These are phyloP conservation scores for Neosilurus mollespiculum DNA, from an alignment of 2,797 vertebrate genomes.

Conservation along the genomic window DNA sequence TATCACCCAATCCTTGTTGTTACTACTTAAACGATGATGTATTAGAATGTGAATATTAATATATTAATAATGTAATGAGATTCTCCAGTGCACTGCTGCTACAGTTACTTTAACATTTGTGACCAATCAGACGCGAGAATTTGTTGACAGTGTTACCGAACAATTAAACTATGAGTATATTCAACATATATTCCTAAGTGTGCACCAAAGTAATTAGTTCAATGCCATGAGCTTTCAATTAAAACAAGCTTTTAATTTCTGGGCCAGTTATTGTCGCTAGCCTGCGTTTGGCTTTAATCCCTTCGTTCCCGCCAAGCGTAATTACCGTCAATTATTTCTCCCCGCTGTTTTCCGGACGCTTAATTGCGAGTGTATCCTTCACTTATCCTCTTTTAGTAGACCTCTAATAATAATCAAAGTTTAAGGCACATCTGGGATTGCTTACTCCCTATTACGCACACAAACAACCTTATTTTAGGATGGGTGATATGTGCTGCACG, in stretches of 20 bases:
- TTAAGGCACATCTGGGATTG: conserved; percentile 19
- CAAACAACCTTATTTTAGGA: conserved; percentile 23
- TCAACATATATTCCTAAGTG: background rate
- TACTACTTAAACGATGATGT: background rate
- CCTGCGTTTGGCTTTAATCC: conserved; percentile 40
- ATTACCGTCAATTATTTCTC: conserved; percentile 46
- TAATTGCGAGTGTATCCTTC: conserved; percentile 37
- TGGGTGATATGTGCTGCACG: conserved; percentile 11
- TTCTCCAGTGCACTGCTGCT: background rate
- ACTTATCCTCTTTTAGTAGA: conserved; percentile 31
- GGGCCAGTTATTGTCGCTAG: conserved; percentile 41
- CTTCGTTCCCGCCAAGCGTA: conserved; percentile 38
- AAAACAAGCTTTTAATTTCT: conserved; percentile 47
- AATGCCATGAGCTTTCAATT: conserved; percentile 34
- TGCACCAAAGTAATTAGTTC: conserved; percentile 28
- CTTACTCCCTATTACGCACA: conserved; percentile 32
- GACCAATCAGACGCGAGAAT: background rate
- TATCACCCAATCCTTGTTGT: background rate
- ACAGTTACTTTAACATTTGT: background rate
- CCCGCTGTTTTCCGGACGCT: conserved; percentile 37
- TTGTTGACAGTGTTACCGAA: background rate
- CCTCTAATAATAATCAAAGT: conserved; percentile 39
- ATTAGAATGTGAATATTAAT: background rate
- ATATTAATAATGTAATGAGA: background rate
- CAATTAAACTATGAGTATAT: background rate